Base-by-base conservation (phyloP, 53 echinoderm and acorn worm genomes). In the Crossaster papposus region DNA sequence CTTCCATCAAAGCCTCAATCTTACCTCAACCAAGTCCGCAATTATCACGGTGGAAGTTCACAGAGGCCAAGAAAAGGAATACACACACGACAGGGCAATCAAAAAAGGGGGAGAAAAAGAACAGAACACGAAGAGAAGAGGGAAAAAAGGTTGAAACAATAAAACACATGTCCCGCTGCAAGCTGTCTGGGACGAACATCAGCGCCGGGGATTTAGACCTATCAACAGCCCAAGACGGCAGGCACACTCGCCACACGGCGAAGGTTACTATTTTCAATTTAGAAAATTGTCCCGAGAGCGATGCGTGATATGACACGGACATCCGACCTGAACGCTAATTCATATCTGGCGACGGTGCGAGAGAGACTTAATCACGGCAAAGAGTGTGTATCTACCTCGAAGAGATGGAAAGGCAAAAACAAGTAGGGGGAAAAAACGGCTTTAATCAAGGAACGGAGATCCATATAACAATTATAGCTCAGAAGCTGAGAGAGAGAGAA, bases 181-280 rank as follows among this genome's bases (percentile, higher is more conserved):
- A 63, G 84, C 34, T 70, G 70, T 64, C 70, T 70, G 65, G 58
- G 88, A 78, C 58, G 77, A 64, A 23, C 88, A 78, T 88, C 88
- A 88, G 71, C 77, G 65, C 22, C 62, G 78, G 78, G 65, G 78
- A 88, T 78, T 88, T 88, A 36, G 72, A 84, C 30, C 73, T 72
- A 51, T 84, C 84, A 72, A 72, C 84, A 32, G 84, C 74, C 74
- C 72, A 84, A 51, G 84, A 84, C 65, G 84, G 70, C 32, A 30
- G 72, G 73, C 72, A 84, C 84, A 84, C 84, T 84, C 84, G 22
- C 72, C 72, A 65, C 72, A 65, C 72, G 84, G 72, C 53, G 84
- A 84, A 84, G 84, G 84, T 84, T 84, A 84, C 84, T 72, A 52
- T 84, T 89, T 89, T 89, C 89, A 89, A 89, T 89, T 89, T 89